These are phyloP conservation scores for Drosophila bunnanda DNA, from an alignment of 2,888 invertebrate genomes.

Conservation along the genomic window DNA sequence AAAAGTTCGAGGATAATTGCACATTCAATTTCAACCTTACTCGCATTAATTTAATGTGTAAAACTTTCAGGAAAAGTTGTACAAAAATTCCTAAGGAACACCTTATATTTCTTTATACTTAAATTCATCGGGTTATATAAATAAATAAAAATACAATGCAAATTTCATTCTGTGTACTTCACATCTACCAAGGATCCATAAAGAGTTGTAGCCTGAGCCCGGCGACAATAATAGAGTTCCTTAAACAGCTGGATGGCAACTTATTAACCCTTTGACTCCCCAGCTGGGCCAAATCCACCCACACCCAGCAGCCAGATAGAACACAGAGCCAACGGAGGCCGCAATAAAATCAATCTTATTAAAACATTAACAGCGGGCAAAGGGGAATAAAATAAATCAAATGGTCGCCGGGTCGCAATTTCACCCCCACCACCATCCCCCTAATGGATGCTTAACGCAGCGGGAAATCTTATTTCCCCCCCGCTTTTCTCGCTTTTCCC, in stretches of 20 bases:
- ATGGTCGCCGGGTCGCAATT: constrained; percentile 50
- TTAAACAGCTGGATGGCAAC: constrained; percentile 81
- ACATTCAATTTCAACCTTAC: not conserved
- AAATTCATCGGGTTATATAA: no score
- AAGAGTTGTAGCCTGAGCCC: constrained; percentile 16
- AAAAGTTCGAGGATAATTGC: not conserved
- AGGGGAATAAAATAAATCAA: constrained; percentile 78
- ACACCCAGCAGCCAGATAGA: not conserved
- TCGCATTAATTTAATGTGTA: not conserved
- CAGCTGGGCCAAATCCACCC: constrained; percentile 10
- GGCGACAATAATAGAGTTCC: constrained; percentile 77
- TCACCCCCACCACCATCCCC: constrained; percentile 27
- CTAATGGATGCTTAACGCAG: constrained; percentile 76
- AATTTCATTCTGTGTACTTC: not conserved
- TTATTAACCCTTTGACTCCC: constrained; percentile 83
- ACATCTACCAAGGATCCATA: not conserved
- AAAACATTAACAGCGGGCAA: constrained; percentile 76
- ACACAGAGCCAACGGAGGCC: constrained; percentile 38
- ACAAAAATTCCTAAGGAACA: not conserved
- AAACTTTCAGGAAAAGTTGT: not conserved
- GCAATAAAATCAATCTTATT: constrained; percentile 84
- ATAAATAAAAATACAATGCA: no score
- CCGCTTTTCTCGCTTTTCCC: constrained; percentile 7
- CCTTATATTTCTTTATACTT: no score
- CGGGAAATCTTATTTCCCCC: constrained; percentile 62